Conservation (phyloP, 2,888 invertebrate genomes). For the Salticus scenicus region DNA sequence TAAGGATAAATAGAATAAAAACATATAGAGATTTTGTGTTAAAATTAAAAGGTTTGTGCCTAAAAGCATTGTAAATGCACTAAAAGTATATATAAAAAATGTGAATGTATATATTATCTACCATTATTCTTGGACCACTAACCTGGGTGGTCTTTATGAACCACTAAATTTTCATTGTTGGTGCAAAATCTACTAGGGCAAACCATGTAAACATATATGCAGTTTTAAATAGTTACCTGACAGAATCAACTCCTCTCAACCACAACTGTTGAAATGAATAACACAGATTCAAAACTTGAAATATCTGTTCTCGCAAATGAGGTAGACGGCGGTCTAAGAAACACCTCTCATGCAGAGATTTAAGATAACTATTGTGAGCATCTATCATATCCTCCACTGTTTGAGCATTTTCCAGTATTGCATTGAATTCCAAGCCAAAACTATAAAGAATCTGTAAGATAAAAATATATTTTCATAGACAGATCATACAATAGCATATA, state of each 20-base stretch:
- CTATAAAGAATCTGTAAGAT: conserved; percentile 41
- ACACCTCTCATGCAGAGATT: conserved; percentile 41
- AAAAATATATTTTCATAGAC: neutral
- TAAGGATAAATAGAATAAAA: too few relatives aligned
- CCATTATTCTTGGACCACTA: too few relatives aligned
- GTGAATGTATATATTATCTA: too few relatives aligned
- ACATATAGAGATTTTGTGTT: too few relatives aligned
- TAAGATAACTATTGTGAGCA: conserved; percentile 31
- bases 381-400: conserved; percentile 52
- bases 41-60: too few relatives aligned
- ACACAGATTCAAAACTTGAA: conserved; percentile 45
- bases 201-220: too few relatives aligned
- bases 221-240: too few relatives aligned
- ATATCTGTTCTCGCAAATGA: conserved; percentile 41
- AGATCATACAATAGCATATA: neutral
- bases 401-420: conserved; percentile 20
- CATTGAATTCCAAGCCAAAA: conserved; percentile 39
- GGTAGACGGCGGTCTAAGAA: conserved; percentile 38
- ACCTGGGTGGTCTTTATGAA: too few relatives aligned
- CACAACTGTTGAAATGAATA: conserved; percentile 48
- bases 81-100: too few relatives aligned
- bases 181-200: too few relatives aligned
- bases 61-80: too few relatives aligned
- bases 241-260: conserved; percentile 37
- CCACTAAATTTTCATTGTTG: too few relatives aligned